These are phyloP conservation scores for Lottia scabra DNA, from an alignment of 2,888 invertebrate genomes.

Conservation along the genomic window DNA sequence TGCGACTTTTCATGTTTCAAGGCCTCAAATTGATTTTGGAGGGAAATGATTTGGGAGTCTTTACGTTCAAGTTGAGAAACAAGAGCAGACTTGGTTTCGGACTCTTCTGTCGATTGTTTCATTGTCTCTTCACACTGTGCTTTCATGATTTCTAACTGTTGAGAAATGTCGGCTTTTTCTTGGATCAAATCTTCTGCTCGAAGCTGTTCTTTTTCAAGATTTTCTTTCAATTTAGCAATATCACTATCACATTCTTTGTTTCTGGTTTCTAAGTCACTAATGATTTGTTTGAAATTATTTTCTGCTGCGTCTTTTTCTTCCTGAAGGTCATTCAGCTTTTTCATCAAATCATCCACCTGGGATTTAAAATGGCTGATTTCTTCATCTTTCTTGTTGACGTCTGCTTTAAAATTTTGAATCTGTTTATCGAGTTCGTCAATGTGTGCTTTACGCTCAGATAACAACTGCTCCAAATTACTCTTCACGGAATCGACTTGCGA, in stretches of 20 bases:
- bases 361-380: conserved; percentile 23
- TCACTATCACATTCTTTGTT: conserved; percentile 36
- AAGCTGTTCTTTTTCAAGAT: conserved; percentile 50
- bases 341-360: conserved; percentile 6
- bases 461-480: conserved; percentile 40
- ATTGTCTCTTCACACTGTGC: conserved; percentile 3
- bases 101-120: conserved; percentile 16
- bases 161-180: conserved; percentile 15
- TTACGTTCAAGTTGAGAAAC: conserved; percentile 35
- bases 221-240: conserved; percentile 47
- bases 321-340: conserved; percentile 32
- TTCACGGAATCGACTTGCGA: conserved; percentile 46
- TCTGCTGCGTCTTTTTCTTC: conserved; percentile 19
- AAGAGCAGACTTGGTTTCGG: conserved; percentile 28
- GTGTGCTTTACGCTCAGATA: conserved; percentile 46
- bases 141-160: conserved; percentile 15
- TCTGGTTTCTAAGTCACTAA: conserved; percentile 21
- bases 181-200: conserved; percentile 20
- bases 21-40: conserved; percentile 28
- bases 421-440: conserved; percentile 35
- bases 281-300: background rate
- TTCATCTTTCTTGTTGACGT: conserved; percentile 3
- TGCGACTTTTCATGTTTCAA: conserved; percentile 30
- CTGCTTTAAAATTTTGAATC: conserved; percentile 1
- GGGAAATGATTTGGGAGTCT: conserved; percentile 28